Evolutionary conservation across 2,797 vertebrate genomes (phyloP).

Genomic region (Acrocephalus scirpaceus): DNA sequence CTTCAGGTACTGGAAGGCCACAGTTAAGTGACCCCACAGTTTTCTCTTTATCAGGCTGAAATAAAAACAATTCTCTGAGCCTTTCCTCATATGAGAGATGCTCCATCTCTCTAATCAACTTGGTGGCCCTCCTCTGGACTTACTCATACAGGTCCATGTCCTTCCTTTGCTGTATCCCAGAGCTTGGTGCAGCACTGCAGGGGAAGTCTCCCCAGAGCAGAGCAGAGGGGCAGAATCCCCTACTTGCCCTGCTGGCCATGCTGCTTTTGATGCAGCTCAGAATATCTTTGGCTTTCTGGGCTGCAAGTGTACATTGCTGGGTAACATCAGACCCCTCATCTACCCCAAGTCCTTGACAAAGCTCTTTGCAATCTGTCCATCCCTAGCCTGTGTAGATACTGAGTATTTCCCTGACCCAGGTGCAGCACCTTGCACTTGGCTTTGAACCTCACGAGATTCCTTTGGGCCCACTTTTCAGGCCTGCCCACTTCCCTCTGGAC

Average conservation of each 20-base stretch:
- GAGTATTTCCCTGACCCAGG: neutral
- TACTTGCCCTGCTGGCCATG: rapidly evolving
- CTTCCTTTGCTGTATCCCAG: neutral
- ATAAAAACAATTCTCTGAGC: neutral
- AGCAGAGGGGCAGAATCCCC: neutral
- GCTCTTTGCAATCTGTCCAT: neutral
- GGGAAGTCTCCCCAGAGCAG: too few relatives aligned
- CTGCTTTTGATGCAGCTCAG: neutral
- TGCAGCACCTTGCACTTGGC: neutral
- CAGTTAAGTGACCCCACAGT: neutral
- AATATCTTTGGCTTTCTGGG: neutral
- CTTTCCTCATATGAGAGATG: neutral
- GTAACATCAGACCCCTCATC: neutral
- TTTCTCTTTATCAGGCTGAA: neutral
- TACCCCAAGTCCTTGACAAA: neutral
- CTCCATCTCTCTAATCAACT: neutral
- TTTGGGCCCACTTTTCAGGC: too few relatives aligned
- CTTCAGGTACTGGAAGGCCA: neutral
- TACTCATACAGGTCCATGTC: neutral
- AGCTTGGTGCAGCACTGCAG: neutral
- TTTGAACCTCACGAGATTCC: neutral
- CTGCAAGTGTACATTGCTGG: neutral
- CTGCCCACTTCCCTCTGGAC: neutral
- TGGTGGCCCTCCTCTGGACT: neutral
- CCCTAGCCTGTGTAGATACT: neutral